Evolutionary conservation across 2,113 vertebrate species (phyloP).

Genomic region (Centropristis striata): DNA sequence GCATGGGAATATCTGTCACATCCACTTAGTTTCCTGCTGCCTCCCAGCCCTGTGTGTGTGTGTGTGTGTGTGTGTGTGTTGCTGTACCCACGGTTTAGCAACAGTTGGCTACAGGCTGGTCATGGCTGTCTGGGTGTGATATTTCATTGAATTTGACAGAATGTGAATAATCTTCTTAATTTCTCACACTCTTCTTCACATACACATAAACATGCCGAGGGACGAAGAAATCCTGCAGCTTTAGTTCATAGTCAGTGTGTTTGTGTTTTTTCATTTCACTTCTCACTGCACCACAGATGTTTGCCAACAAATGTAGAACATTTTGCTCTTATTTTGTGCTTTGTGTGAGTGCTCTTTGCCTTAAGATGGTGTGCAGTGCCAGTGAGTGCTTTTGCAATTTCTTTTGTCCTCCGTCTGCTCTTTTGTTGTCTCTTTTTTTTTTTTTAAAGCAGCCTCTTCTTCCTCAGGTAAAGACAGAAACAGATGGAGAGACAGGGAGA

Average conservation of each 20-base stretch:
- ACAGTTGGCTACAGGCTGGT: constrained; percentile 34
- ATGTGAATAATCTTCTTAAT: constrained; percentile 10
- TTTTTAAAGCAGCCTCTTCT: constrained; percentile 51
- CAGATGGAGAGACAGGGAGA: constrained; percentile 69
- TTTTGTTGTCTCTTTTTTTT: constrained; percentile 5
- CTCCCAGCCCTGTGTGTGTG: constrained; percentile 10
- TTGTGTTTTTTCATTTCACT: background rate
- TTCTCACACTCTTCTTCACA: background rate
- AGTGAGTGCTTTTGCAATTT: constrained; percentile 11
- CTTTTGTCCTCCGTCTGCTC: background rate
- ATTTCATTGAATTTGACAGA: constrained; percentile 13
- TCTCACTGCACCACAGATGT: background rate
- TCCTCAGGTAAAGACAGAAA: constrained; percentile 79
- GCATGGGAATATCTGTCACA: constrained; percentile 61
- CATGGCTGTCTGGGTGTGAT: constrained; percentile 21
- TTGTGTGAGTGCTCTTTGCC: constrained; percentile 28
- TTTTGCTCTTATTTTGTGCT: background rate
- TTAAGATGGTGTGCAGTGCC: constrained; percentile 59
- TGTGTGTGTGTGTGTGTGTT: constrained; percentile 11
- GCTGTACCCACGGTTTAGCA: background rate
- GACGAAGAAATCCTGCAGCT: constrained; percentile 4
- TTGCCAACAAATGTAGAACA: background rate
- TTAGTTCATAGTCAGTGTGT: background rate
- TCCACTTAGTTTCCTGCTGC: constrained; percentile 48
- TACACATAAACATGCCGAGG: background rate